These are phyloP conservation scores for Sebastes reedi DNA, from an alignment of 2,797 vertebrate genomes.

Conservation along the genomic window DNA sequence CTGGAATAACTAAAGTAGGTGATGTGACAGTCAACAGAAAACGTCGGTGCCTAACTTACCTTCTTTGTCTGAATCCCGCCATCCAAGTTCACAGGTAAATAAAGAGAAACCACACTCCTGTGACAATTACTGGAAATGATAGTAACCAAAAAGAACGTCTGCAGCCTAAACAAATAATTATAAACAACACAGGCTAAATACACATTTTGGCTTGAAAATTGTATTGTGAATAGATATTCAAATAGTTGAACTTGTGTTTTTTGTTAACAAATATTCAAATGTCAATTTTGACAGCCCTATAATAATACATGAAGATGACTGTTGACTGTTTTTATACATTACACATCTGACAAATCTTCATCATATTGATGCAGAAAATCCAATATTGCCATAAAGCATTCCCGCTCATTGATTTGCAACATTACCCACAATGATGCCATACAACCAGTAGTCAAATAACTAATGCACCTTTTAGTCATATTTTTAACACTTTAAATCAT, in stretches of 20 bases:
- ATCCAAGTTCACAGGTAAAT: too few species aligned
- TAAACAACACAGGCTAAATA: background rate
- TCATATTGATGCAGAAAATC: conserved; percentile 1
- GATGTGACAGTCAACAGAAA: too few species aligned
- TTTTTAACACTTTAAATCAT: background rate
- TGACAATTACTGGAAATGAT: too few species aligned
- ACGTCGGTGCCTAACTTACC: too few species aligned
- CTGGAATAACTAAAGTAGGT: too few species aligned
- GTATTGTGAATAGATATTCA: too few species aligned
- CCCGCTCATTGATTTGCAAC: background rate
- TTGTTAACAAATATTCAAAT: too few species aligned
- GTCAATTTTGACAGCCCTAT: background rate
- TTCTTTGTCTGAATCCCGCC: too few species aligned
- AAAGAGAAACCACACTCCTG: too few species aligned
- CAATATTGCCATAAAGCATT: background rate
- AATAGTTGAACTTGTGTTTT: too few species aligned
- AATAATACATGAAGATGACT: background rate
- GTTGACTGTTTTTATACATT: background rate
- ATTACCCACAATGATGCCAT: background rate
- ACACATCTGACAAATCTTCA: background rate
- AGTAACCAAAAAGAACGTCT: too few species aligned
- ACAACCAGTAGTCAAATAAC: background rate
- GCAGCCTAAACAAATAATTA: background rate
- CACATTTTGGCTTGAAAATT: background rate
- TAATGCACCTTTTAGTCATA: background rate